These are phyloP conservation scores for Venturia canescens DNA, from an alignment of 1,140 invertebrate species.

Conservation along the genomic window DNA sequence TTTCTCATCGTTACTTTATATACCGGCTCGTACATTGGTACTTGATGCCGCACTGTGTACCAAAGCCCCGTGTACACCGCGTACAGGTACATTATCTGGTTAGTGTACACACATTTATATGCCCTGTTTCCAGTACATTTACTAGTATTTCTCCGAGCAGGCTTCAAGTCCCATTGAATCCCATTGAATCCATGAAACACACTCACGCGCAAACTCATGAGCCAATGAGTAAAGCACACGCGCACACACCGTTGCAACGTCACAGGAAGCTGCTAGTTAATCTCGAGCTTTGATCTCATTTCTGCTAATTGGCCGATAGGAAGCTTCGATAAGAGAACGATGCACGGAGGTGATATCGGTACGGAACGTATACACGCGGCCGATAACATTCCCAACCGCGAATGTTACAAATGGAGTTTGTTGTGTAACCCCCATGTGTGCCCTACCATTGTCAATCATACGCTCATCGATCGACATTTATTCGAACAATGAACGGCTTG, in stretches of 20 bases:
- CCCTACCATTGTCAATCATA: not conserved
- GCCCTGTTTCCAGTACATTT: not conserved
- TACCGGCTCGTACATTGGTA: not conserved
- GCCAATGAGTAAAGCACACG: not conserved
- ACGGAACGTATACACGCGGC: conserved; percentile 11
- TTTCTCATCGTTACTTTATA: conserved; percentile 33
- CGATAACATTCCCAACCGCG: not conserved
- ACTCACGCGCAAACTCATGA: not conserved
- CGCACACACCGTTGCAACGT: conserved; percentile 32
- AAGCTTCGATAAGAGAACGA: conserved; percentile 55
- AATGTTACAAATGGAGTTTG: not conserved
- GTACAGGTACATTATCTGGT: no score
- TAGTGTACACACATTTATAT: not conserved
- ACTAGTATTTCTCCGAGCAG: conserved; percentile 6
- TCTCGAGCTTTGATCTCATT: conserved; percentile 60
- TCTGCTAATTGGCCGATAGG: conserved; percentile 63
- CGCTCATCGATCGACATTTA: not conserved
- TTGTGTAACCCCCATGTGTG: not conserved
- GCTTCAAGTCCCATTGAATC: no score
- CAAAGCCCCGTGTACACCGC: not conserved
- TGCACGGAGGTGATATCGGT: conserved; percentile 14
- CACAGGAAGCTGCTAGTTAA: conserved; percentile 59
- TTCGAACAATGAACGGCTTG: no score
- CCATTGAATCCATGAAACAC: not conserved
- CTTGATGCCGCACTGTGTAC: conserved; percentile 22